Base-by-base conservation (phyloP, 2,797 vertebrate species). In the Podargus strigoides region DNA sequence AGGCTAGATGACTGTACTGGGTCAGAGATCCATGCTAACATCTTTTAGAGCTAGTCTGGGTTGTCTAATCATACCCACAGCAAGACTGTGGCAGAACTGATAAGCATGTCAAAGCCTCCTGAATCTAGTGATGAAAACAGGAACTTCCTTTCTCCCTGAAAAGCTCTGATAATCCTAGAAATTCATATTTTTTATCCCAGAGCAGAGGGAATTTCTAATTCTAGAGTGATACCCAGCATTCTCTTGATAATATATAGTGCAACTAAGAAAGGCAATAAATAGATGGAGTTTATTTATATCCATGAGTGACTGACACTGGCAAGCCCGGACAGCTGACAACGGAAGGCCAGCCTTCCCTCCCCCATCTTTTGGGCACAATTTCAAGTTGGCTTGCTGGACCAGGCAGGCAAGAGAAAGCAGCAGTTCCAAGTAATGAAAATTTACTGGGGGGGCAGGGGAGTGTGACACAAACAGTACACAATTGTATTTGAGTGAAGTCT, bases 251-350 rank as follows among this genome's bases (percentile, higher is more conserved):
- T 62, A 69, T 44, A 87, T 0, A 87, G 53, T 49, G 55, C 87
- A 94, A 80, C 32, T 92, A 91, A 91, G 91, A 89, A 85, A 91
- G 79, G 74, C 84, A 90, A 78, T 90, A 94, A 95, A 96, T 91
- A 93, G 89, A 90, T 76, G 50, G 4, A 14, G 24, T 64, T 95
- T 97, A 97, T 98, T 98, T 97, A 96, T 98, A 97, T 94, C 94
- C 70, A 37, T 26, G 55, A 12, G 50, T 96, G 86, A 97, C 87
- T 96, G 97, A 97, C 96, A 95, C 26, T 19, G 70, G 89, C 84
- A 93, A 96, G 90, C 79, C 92, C 88, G 69, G 94, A 97, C 97
- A 98, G 97, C 97, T 98, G 97, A 91, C 56, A 88, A 76, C 49
- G 15, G 77, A 91, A 93, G 95, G 77, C 64, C 83, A 92, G 66